Evolutionary conservation across 2,113 vertebrate genomes (phyloP).

Genomic region (Tetrao urogallus): DNA sequence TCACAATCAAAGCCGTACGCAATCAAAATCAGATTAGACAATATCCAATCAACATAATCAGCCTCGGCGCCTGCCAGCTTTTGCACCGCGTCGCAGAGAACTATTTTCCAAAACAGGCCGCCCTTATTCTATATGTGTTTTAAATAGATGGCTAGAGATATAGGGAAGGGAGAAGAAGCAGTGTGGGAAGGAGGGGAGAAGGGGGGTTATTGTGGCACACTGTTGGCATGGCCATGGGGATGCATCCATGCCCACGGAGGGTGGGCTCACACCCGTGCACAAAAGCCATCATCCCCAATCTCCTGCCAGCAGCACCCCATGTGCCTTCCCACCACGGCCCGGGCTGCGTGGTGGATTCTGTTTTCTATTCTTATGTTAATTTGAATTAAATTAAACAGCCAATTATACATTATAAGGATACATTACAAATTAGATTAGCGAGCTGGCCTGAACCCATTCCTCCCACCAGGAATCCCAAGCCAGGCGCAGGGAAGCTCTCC

Average conservation of each 20-base stretch:
- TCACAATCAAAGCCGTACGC: constrained; percentile 59
- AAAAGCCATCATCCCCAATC: rapidly evolving
- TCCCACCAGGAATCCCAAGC: not conserved
- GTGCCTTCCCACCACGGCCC: not conserved
- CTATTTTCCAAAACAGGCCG: not conserved
- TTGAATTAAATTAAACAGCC: constrained; percentile 53
- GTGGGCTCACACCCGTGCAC: rapidly evolving
- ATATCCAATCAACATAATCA: constrained; percentile 67
- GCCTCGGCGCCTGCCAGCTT: not conserved
- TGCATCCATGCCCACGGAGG: rapidly evolving
- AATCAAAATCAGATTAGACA: constrained; percentile 72
- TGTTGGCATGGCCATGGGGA: rapidly evolving
- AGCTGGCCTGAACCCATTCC: constrained; percentile 29
- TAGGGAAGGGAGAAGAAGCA: not conserved
- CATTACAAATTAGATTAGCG: constrained; percentile 61
- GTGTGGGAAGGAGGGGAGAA: not conserved
- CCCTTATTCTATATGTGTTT: not conserved
- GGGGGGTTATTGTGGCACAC: not conserved
- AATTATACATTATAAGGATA: constrained; percentile 43
- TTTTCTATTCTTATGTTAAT: constrained; percentile 61
- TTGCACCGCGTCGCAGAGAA: not conserved
- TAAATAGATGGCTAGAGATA: constrained; percentile 6
- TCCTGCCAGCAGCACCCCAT: not conserved
- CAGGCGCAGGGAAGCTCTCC: not conserved
- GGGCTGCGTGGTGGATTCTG: not conserved